Evolutionary conservation across 2,888 invertebrate species (phyloP).

Genomic region (Eupithecia tripunctaria): DNA sequence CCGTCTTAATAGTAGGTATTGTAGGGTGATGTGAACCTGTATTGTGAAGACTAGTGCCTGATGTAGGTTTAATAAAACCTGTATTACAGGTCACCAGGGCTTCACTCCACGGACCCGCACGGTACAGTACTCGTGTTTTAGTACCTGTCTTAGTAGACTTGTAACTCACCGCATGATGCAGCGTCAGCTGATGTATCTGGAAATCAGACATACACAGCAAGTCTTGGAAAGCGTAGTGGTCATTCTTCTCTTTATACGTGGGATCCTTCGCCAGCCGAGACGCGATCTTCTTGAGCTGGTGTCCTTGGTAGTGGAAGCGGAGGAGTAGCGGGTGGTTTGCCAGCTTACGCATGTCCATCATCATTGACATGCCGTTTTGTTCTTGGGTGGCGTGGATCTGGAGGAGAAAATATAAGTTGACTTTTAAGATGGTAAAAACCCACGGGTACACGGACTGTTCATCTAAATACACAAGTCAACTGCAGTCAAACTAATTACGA

Average conservation of each 20-base stretch:
- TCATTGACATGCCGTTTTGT: conserved; percentile 89
- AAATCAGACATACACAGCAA: conserved; percentile 95
- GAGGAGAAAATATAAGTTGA: not conserved
- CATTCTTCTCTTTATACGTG: conserved; percentile 90
- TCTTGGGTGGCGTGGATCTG: conserved; percentile 83
- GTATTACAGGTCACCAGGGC: too few relatives aligned
- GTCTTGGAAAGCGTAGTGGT: conserved; percentile 93
- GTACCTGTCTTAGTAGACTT: too few relatives aligned
- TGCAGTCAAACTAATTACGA: too few relatives aligned
- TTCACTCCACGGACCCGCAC: too few relatives aligned
- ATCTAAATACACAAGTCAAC: too few relatives aligned
- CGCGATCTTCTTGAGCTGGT: conserved; percentile 87
- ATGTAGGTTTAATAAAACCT: too few relatives aligned
- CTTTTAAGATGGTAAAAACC: not conserved
- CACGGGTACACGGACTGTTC: too few relatives aligned
- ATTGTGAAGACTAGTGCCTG: too few relatives aligned
- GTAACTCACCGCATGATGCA: conserved; percentile 84
- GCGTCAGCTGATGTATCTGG: conserved; percentile 92
- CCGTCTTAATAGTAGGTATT: too few relatives aligned
- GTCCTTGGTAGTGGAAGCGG: conserved; percentile 89
- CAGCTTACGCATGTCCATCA: conserved; percentile 97
- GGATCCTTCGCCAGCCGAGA: conserved; percentile 87
- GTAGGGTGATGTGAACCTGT: too few relatives aligned
- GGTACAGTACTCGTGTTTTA: too few relatives aligned
- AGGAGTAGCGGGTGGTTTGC: conserved; percentile 97